These are phyloP conservation scores for Saccostrea glomerata DNA, from an alignment of 1,140 invertebrate species.

Conservation along the genomic window DNA sequence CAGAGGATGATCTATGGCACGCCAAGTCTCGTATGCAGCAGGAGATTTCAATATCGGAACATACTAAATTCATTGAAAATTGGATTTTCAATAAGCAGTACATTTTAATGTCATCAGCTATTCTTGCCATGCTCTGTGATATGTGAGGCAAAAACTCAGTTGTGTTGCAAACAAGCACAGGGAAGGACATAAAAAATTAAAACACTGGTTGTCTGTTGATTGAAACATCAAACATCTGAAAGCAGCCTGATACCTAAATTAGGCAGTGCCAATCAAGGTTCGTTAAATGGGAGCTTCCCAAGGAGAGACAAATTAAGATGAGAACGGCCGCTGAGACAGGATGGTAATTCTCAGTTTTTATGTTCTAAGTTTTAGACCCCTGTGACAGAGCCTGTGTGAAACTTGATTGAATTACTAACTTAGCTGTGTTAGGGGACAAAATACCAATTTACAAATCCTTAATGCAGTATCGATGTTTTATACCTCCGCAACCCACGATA, in stretches of 20 bases:
- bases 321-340: not conserved
- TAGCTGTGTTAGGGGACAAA: slow-evolving; percentile 27
- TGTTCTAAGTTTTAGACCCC: slow-evolving; percentile 4
- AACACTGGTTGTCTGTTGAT: slow-evolving; percentile 21
- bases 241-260: slow-evolving; percentile 16
- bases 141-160: not conserved
- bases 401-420: slow-evolving; percentile 32
- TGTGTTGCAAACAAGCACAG: not conserved
- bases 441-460: slow-evolving; percentile 32
- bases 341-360: slow-evolving; percentile 17
- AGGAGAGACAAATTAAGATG: slow-evolving; percentile 20
- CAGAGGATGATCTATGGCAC: not conserved
- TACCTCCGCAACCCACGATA: not conserved
- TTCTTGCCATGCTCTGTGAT: not conserved
- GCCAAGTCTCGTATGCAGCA: not conserved
- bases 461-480: slow-evolving; percentile 21
- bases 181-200: slow-evolving; percentile 25
- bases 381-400: slow-evolving; percentile 15
- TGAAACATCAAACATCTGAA: slow-evolving; percentile 2
- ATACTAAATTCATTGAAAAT: slow-evolving; percentile 33
- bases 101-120: slow-evolving; percentile 27
- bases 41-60: not conserved
- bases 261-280: slow-evolving; percentile 23
- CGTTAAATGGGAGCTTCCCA: slow-evolving; percentile 3
- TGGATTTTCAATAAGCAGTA: slow-evolving; percentile 34